Evolutionary conservation across 2,888 invertebrate genomes (phyloP).

Genomic region (Sylvicola fuscatus): DNA sequence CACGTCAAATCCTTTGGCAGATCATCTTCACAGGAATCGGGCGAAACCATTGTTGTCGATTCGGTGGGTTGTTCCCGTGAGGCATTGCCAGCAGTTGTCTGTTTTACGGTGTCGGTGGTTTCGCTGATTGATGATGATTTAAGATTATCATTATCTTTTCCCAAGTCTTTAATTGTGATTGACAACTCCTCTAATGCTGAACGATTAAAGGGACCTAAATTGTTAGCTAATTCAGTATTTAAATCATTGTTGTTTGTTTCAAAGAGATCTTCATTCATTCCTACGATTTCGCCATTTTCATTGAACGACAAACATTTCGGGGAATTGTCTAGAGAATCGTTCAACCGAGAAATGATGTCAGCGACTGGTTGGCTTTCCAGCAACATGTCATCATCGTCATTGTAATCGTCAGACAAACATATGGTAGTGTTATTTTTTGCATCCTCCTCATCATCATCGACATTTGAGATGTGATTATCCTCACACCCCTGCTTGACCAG

Average conservation of each 20-base stretch:
- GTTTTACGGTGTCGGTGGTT: conserved; percentile 11
- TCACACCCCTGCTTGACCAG: conserved; percentile 39
- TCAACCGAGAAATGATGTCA: conserved; percentile 40
- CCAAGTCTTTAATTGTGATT: conserved; percentile 29
- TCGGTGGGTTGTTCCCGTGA: conserved; percentile 7
- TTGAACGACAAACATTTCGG: conserved; percentile 24
- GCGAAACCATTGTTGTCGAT: conserved; percentile 9
- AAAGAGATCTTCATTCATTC: conserved; percentile 20
- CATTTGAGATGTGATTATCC: conserved; percentile 29
- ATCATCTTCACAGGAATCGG: conserved; percentile 25
- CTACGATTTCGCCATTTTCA: conserved; percentile 24
- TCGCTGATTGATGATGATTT: conserved; percentile 12
- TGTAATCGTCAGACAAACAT: conserved; percentile 22
- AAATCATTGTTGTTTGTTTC: conserved; percentile 11
- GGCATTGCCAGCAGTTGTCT: conserved; percentile 12
- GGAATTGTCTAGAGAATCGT: conserved; percentile 29
- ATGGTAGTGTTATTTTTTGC: conserved; percentile 4
- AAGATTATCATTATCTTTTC: conserved; percentile 15
- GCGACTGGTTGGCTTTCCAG: conserved; percentile 28
- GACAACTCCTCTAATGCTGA: conserved; percentile 21
- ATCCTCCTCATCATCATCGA: conserved; percentile 7
- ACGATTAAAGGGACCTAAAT: conserved; percentile 6
- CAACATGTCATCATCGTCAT: conserved; percentile 28
- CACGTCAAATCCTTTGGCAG: conserved; percentile 37
- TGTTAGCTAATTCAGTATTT: conserved; percentile 3